A percentile compares a stretch with the other conserved stretches of the same genome.
phyloP scores from a whole-genome alignment of 64 coral and sea anemone species.

The Stylophora pistillata region DNA sequence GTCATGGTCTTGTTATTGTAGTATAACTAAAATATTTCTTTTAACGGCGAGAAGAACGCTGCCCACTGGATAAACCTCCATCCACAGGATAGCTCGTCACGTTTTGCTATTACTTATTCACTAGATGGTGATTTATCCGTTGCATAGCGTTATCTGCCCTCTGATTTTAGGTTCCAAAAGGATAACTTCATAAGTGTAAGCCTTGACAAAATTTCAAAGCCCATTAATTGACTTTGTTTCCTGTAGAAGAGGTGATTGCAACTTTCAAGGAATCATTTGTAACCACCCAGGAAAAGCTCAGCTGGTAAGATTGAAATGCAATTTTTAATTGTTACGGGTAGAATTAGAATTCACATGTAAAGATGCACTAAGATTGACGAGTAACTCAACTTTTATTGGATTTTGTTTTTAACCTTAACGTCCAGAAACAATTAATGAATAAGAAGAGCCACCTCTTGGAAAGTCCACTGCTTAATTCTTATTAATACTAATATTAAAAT shows the following conservation, averaged over 20 bases:
- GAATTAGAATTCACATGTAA: not conserved
- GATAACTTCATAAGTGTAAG: not conserved
- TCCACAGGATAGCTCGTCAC: no score
- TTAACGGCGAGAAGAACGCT: no score
- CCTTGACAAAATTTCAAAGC: not conserved
- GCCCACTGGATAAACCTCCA: no score
- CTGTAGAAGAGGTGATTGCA: not conserved
- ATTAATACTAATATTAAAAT: no score
- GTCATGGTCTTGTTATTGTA: not conserved
- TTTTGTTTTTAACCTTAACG: not conserved
- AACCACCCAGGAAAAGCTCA: not conserved
- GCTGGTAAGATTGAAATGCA: not conserved
- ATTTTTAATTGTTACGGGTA: not conserved
- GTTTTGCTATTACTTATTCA: no score
- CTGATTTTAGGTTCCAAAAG: no score
- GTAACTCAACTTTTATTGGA: not conserved
- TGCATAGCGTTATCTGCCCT: no score
- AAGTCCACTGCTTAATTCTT: no score
- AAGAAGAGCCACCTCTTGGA: no score
- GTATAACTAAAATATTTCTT: no score
- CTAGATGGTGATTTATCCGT: no score
- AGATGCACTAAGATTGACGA: not conserved
- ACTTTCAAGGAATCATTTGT: conserved; percentile 21
- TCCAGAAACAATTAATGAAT: not conserved
- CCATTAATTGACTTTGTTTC: not conserved